phyloP scores from a whole-genome alignment of 2,797 vertebrate genomes.

The Tenualosa thibaudeaui region DNA sequence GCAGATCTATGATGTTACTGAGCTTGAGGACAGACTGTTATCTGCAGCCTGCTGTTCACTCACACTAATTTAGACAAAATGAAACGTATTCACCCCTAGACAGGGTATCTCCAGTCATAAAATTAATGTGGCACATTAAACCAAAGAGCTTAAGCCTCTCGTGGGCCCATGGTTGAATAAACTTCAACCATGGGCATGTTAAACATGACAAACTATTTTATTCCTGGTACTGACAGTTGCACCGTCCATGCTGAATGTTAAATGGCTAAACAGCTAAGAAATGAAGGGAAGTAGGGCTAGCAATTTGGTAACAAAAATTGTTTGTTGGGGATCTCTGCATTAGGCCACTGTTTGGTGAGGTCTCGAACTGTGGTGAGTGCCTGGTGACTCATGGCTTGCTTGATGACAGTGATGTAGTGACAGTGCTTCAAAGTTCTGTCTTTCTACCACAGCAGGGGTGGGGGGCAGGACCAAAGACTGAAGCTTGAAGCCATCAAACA shows the following conservation, averaged over 20 bases:
- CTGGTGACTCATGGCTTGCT: neutral
- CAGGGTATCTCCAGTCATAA: neutral
- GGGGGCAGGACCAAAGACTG: too few relatives aligned
- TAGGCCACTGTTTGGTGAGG: neutral
- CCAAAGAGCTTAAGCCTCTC: neutral
- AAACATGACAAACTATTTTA: neutral
- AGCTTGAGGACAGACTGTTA: neutral
- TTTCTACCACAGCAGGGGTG: too few relatives aligned
- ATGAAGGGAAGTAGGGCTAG: too few relatives aligned
- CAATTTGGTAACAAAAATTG: too few relatives aligned
- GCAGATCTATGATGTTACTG: neutral
- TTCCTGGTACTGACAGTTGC: neutral
- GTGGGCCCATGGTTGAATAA: neutral
- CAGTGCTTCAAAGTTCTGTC: neutral
- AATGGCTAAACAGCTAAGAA: too few relatives aligned
- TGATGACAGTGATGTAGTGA: neutral
- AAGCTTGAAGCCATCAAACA: too few relatives aligned
- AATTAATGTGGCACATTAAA: neutral
- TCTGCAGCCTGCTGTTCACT: neutral
- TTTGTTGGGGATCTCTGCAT: too few relatives aligned
- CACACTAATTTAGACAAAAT: neutral
- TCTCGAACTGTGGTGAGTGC: neutral
- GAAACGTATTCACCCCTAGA: neutral
- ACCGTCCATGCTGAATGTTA: too few relatives aligned
- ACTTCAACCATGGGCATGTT: neutral